These are phyloP conservation scores for Otolemur garnettii DNA, from an alignment of 2,113 vertebrate genomes.

Conservation along the genomic window DNA sequence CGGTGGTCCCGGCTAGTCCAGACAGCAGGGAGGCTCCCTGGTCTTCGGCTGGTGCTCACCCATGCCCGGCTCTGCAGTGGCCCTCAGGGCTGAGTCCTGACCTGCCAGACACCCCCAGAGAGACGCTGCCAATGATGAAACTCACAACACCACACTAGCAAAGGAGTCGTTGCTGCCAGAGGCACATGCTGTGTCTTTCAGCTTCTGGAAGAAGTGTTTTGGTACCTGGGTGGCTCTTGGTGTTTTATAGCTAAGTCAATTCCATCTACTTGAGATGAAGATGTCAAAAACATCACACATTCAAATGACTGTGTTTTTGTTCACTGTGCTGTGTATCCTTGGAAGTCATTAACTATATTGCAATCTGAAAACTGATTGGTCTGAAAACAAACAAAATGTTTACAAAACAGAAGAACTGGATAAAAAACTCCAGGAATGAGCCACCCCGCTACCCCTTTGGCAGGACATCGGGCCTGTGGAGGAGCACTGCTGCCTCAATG, in stretches of 20 bases:
- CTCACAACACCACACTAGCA: fast-evolving
- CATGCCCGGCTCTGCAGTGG: too few relatives aligned
- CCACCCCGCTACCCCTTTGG: too few relatives aligned
- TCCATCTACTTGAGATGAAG: background rate
- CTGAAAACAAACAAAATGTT: background rate
- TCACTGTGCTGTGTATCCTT: background rate
- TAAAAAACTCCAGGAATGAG: too few relatives aligned
- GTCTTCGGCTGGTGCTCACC: too few relatives aligned
- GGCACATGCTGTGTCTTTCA: fast-evolving
- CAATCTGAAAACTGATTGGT: background rate
- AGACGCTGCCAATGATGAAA: too few relatives aligned
- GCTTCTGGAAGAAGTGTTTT: background rate
- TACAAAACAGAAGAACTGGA: background rate
- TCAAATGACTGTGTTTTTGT: background rate
- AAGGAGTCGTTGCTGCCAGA: background rate
- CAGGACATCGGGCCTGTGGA: fast-evolving
- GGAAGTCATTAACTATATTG: background rate
- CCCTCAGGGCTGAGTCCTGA: too few relatives aligned
- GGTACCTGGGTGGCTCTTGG: background rate
- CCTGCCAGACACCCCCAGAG: background rate
- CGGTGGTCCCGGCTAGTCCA: fast-evolving
- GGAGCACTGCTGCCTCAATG: fast-evolving
- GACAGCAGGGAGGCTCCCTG: fast-evolving
- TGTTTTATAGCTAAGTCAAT: background rate
- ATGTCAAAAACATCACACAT: background rate